phyloP scores from a whole-genome alignment of 2,797 vertebrate species.

The Fistularia commersonii region DNA sequence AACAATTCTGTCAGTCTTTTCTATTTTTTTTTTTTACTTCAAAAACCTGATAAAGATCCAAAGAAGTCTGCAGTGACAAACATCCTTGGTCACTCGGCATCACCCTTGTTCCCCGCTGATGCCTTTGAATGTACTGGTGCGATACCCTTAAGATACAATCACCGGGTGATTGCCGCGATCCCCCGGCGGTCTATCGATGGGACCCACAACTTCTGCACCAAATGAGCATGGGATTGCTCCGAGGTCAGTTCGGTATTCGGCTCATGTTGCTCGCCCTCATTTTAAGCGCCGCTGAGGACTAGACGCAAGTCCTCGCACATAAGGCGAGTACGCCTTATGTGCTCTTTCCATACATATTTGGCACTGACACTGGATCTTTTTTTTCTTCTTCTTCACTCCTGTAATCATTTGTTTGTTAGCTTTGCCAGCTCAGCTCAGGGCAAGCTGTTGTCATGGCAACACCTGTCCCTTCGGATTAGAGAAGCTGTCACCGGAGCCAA shows the following conservation, averaged over 20 bases:
- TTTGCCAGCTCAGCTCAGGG: slow-evolving; percentile 52
- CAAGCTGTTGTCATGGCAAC: slow-evolving; percentile 65
- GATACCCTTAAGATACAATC: too few species aligned
- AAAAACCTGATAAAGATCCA: not conserved
- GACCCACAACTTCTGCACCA: too few species aligned
- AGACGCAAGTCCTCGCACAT: too few species aligned
- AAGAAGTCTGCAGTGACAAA: slow-evolving; percentile 4
- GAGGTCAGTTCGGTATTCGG: too few species aligned
- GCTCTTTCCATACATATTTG: slow-evolving; percentile 33
- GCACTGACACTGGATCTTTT: slow-evolving; percentile 12
- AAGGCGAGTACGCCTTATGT: slow-evolving; percentile 12
- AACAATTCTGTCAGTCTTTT: too few species aligned
- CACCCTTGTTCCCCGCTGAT: not conserved
- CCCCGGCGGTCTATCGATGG: too few species aligned
- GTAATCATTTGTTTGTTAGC: slow-evolving; percentile 61
- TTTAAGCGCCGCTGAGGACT: too few species aligned
- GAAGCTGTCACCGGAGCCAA: slow-evolving; percentile 43
- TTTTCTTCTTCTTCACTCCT: slow-evolving; percentile 25
- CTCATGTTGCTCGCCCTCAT: too few species aligned
- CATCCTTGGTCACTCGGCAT: not conserved
- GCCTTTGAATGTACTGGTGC: not conserved
- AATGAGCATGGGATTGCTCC: too few species aligned
- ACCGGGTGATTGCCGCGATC: too few species aligned
- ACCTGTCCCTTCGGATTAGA: slow-evolving; percentile 55
- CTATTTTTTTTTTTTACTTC: too few species aligned